Percentiles rank a stretch among this genome's conserved stretches.
phyloP scores from a whole-genome alignment of 2,888 invertebrate genomes.

The Diarsia rubi region DNA sequence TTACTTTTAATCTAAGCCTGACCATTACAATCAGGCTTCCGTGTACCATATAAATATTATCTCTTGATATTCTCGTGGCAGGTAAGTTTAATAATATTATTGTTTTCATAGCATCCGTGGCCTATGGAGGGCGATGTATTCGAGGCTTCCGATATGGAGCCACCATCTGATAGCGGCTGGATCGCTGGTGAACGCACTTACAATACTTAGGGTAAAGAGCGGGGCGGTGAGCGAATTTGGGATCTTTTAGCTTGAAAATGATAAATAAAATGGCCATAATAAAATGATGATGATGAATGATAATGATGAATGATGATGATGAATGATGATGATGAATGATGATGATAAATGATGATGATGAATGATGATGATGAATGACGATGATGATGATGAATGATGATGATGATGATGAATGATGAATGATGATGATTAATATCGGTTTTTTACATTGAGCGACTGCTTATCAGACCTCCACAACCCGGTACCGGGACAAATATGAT shows the following conservation, averaged over 20 bases:
- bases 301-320: too few relatives aligned
- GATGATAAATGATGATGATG: too few relatives aligned
- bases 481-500: too few relatives aligned
- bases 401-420: too few relatives aligned
- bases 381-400: too few relatives aligned
- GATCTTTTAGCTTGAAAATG: neutral
- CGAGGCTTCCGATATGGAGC: constrained; percentile 81
- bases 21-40: constrained; percentile 59
- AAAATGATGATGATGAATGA: too few relatives aligned
- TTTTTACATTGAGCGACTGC: too few relatives aligned
- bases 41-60: constrained; percentile 66
- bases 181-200: constrained; percentile 74
- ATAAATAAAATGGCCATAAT: too few relatives aligned
- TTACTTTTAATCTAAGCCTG: constrained; percentile 40
- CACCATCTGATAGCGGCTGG: constrained; percentile 80
- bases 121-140: constrained; percentile 71
- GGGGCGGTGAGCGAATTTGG: neutral
- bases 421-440: too few relatives aligned
- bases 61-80: constrained; percentile 58
- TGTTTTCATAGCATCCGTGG: constrained; percentile 76
- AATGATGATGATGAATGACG: too few relatives aligned
- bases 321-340: too few relatives aligned
- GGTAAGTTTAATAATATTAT: constrained; percentile 76
- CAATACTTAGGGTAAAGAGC: constrained; percentile 60
- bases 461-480: too few relatives aligned